Conservation (phyloP, 2,888 invertebrate species). For the Chrysomela aeneicollis region DNA sequence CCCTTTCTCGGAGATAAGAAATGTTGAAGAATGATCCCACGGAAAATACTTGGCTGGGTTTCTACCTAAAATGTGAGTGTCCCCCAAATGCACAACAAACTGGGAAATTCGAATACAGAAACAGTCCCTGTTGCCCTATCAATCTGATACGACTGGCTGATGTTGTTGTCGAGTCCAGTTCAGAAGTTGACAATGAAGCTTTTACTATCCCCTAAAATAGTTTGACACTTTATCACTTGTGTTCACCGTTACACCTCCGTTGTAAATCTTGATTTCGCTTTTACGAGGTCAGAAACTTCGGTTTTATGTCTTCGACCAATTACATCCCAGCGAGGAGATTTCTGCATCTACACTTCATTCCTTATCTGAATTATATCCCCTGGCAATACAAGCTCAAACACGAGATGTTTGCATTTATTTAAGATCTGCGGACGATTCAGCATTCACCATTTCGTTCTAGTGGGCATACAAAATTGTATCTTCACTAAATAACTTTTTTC, state of each 20-base stretch:
- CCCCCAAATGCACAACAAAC: not conserved
- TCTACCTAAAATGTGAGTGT: not conserved
- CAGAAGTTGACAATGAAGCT: slow-evolving; percentile 5
- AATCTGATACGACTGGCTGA: not conserved
- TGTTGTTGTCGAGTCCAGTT: not conserved
- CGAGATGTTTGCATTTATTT: no score
- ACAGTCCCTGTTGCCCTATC: not conserved
- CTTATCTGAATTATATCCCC: slow-evolving; percentile 20
- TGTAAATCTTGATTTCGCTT: slow-evolving; percentile 20
- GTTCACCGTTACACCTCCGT: slow-evolving; percentile 1
- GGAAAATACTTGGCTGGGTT: no score
- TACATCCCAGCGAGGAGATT: slow-evolving; percentile 4
- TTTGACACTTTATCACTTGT: slow-evolving; percentile 21
- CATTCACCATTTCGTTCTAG: no score
- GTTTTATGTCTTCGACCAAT: slow-evolving; percentile 4
- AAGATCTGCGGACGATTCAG: no score
- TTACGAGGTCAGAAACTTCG: slow-evolving; percentile 21
- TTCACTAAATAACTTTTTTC: no score
- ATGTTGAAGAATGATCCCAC: no score
- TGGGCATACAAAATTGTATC: no score
- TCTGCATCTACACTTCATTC: slow-evolving; percentile 22
- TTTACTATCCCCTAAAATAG: slow-evolving; percentile 15
- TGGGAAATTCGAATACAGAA: not conserved
- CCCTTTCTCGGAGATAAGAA: no score
- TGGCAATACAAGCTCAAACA: not conserved